phyloP scores from a whole-genome alignment of 2,113 vertebrate genomes.

The Microtus ochrogaster region DNA sequence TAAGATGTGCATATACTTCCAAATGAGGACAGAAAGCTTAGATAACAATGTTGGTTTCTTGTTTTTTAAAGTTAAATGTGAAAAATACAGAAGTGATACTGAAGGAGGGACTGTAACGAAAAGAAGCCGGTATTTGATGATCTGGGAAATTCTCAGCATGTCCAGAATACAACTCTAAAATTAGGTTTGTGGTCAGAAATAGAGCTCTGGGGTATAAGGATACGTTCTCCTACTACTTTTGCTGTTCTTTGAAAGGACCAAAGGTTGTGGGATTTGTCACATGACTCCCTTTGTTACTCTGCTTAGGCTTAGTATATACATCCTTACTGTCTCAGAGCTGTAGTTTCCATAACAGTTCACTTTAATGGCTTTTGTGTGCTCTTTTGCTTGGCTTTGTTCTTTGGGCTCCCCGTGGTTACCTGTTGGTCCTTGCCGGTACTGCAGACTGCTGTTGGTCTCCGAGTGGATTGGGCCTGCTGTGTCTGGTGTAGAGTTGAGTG shows the following conservation, averaged over 20 bases:
- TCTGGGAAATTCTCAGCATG: neutral
- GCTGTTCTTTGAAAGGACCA: neutral
- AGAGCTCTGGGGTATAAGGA: neutral
- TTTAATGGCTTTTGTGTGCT: neutral
- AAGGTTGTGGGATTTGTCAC: neutral
- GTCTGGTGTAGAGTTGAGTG: neutral
- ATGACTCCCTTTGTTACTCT: neutral
- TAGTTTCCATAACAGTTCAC: neutral
- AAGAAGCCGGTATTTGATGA: neutral
- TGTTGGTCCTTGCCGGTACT: neutral
- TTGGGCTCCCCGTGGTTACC: neutral
- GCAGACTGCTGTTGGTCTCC: neutral
- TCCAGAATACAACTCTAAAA: neutral
- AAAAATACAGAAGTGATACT: neutral
- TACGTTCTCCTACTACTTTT: neutral
- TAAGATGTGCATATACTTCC: slow-evolving; percentile 36
- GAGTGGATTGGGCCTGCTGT: neutral
- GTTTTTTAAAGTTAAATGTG: neutral
- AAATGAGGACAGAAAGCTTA: neutral
- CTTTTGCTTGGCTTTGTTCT: neutral
- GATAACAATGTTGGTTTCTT: neutral
- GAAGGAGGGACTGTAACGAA: neutral
- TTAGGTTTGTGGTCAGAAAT: neutral
- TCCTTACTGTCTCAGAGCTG: neutral
- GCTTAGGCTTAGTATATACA: neutral